Conservation (phyloP, 2,888 invertebrate genomes). For the Hydraecia micacea region DNA sequence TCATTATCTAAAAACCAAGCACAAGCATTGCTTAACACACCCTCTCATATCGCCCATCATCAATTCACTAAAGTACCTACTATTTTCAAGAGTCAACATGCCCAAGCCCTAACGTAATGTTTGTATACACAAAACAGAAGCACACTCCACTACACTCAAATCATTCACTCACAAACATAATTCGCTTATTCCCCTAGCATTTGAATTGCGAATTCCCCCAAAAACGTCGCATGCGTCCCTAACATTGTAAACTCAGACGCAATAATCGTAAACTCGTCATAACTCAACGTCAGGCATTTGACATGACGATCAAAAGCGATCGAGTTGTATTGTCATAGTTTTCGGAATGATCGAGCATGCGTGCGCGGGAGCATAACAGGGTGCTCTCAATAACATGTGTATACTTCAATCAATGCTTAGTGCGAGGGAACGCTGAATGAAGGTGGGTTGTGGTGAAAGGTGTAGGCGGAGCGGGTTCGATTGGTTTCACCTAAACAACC, state of each 20-base stretch:
- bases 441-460: constrained; percentile 32
- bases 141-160: constrained; percentile 26
- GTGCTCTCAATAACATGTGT: constrained; percentile 60
- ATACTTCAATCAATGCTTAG: constrained; percentile 51
- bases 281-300: constrained; percentile 51
- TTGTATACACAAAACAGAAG: constrained; percentile 39
- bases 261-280: constrained; percentile 54
- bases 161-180: constrained; percentile 28
- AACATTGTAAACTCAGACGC: constrained; percentile 24
- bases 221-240: constrained; percentile 15
- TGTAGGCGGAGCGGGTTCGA: background rate
- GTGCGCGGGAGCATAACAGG: constrained; percentile 52
- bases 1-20: background rate
- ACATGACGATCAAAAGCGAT: constrained; percentile 44
- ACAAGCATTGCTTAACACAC: background rate
- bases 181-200: constrained; percentile 30
- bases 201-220: constrained; percentile 20
- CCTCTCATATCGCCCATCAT: background rate
- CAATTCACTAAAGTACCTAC: background rate
- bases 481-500: background rate
- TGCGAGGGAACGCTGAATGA: constrained; percentile 37
- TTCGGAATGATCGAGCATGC: constrained; percentile 35
- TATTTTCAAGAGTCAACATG: constrained; percentile 21
- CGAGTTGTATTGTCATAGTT: constrained; percentile 50
- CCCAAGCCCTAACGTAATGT: constrained; percentile 27